Percentiles rank a stretch among this genome's conserved stretches.
phyloP scores from a whole-genome alignment of 2,113 vertebrate genomes.

The Eudyptes chrysolophus region DNA sequence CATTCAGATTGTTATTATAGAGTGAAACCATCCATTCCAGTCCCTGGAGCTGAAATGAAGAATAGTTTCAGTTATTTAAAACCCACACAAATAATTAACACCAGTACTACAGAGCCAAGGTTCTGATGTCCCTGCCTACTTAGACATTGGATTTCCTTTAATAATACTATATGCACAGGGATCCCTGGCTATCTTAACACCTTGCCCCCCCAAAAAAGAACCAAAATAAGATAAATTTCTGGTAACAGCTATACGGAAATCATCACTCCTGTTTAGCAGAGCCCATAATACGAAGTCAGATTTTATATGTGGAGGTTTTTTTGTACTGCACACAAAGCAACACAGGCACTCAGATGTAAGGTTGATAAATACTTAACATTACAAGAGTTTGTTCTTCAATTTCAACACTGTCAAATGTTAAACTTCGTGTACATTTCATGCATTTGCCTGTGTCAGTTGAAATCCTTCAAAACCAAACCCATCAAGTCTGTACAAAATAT shows the following conservation, averaged over 20 bases:
- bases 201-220: background rate
- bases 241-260: background rate
- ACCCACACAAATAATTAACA: slow-evolving; percentile 48
- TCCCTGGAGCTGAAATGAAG: slow-evolving; percentile 88
- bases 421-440: background rate
- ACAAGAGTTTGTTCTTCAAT: background rate
- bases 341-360: background rate
- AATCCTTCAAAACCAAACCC: background rate
- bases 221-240: background rate
- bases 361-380: background rate
- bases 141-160: background rate
- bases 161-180: background rate
- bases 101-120: slow-evolving; percentile 1
- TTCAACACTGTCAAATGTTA: background rate
- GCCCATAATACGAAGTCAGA: background rate
- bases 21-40: slow-evolving; percentile 99
- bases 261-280: background rate
- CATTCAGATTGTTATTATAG: slow-evolving; percentile 98
- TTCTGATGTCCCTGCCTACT: background rate
- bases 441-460: background rate
- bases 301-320: background rate
- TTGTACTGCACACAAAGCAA: background rate
- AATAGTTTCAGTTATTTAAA: slow-evolving; percentile 57
- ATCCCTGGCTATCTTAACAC: background rate
- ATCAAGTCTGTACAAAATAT: background rate